These are phyloP conservation scores for Caenorhabditis angaria DNA, from an alignment of 2,888 invertebrate species.

Conservation along the genomic window DNA sequence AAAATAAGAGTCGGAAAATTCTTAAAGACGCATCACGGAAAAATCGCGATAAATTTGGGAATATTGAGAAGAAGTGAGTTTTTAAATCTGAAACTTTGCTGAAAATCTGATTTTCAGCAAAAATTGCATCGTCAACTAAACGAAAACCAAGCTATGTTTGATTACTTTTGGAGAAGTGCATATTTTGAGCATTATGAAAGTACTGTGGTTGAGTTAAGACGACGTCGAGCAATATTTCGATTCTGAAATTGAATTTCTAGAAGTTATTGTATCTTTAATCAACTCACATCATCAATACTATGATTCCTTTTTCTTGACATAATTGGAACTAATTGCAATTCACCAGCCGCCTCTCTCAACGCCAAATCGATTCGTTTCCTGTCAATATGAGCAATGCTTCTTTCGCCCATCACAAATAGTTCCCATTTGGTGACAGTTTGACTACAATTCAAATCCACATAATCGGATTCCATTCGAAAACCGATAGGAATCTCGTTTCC, in stretches of 20 bases:
- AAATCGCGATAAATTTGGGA: conserved; percentile 21
- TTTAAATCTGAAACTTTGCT: not conserved
- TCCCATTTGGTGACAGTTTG: conserved; percentile 2
- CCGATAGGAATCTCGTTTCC: not conserved
- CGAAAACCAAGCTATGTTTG: too few species aligned
- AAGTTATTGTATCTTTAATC: too few species aligned
- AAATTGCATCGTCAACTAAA: not conserved
- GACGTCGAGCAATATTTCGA: too few species aligned
- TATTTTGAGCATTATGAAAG: too few species aligned
- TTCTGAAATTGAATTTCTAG: too few species aligned
- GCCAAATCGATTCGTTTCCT: not conserved
- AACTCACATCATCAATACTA: too few species aligned
- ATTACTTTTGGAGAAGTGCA: too few species aligned
- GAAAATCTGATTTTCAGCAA: conserved; percentile 12
- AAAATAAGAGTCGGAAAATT: too few species aligned
- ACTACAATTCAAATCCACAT: not conserved
- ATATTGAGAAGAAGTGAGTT: conserved; percentile 25
- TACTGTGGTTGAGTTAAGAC: too few species aligned
- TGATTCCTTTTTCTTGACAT: not conserved
- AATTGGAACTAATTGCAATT: not conserved
- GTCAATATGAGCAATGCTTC: not conserved
- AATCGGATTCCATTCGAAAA: not conserved
- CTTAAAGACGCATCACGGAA: conserved; percentile 11
- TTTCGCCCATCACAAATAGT: not conserved
- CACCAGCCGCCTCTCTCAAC: not conserved